Evolutionary conservation across 2,113 vertebrate genomes (phyloP), one percentile per base, ranked within the genome.

Genomic region (Gymnobelideus leadbeateri): DNA sequence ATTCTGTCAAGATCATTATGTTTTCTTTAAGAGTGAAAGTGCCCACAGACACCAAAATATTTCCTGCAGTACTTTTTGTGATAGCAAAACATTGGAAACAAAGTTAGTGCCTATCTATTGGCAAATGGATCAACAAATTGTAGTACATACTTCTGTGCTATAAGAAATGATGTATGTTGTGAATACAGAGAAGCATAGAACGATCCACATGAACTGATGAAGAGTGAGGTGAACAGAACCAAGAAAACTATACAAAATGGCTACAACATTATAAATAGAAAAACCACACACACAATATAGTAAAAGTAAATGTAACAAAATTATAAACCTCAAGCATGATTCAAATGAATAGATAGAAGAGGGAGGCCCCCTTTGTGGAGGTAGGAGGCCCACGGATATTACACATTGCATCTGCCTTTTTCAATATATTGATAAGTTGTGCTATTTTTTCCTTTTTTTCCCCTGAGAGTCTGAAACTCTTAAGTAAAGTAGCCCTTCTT

Each of bases 1-100:
- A 89, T 54, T 47, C 91, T 19, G 25, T 46, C 26, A 51, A 46
- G 61, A 97, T 84, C 94, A 91, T 89, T 6, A 1, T 11, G 1
- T 55, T 95, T 93, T 97, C 77, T 43, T 77, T 92, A 90, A 92
- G 77, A 84, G 10, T 4, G 49, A 94, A 77, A n/a, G 68, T 77
- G 14, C 19, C 68, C 25, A 21, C 6, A 77, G 68, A 77, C 37
- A 77, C 37, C 68, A 77, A 77, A n/a, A 19, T n/a, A n/a, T 77
- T 77, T 77, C 37, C 7, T 21, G 37, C 16, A 21, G 5, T 0
- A 68, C 37, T 43, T n/a, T 77, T 43, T 43, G 1, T 77, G n/a
- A 77, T 77, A 77, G 16, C 68, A 77, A 77, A 77, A 77, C 16
- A 43, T 4, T 21, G 37, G 16, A 77, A 77, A 77, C 37, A 77